Conservation (phyloP, 1,140 invertebrate genomes). For the Zaprionus africanus region DNA sequence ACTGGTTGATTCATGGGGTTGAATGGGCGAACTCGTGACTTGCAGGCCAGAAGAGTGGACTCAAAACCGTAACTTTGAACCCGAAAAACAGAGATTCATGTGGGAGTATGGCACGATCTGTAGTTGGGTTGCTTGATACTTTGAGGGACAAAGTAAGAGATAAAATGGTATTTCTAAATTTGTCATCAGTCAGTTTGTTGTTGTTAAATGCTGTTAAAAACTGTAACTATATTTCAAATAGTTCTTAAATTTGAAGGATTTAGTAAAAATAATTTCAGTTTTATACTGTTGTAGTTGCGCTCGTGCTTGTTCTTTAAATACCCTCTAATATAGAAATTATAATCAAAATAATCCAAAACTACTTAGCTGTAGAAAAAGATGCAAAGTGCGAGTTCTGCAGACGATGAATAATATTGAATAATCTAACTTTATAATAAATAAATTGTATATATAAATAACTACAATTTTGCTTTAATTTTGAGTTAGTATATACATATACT, state of each 20-base stretch:
- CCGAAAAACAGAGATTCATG: conserved; percentile 11
- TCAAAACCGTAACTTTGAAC: conserved; percentile 39
- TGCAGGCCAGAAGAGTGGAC: conserved; percentile 1
- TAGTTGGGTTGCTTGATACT: neutral
- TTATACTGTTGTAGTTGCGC: neutral
- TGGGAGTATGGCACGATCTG: conserved; percentile 6
- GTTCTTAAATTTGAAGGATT: neutral
- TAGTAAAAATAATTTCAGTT: too few relatives aligned
- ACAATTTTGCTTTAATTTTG: neutral
- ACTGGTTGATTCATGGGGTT: conserved; percentile 33
- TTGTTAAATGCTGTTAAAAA: too few relatives aligned
- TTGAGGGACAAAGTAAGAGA: neutral
- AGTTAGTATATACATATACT: too few relatives aligned
- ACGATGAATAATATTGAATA: too few relatives aligned
- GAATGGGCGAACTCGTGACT: conserved; percentile 16
- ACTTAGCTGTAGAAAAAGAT: too few relatives aligned
- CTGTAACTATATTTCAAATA: neutral
- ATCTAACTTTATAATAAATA: too few relatives aligned
- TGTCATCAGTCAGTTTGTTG: neutral
- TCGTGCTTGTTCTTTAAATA: neutral
- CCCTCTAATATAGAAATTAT: neutral
- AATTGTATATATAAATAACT: neutral
- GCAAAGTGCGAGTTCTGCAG: too few relatives aligned
- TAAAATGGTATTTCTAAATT: neutral
- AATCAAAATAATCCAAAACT: too few relatives aligned